Percentiles rank a stretch among this genome's conserved stretches.
These are phyloP conservation scores for Lithophane socia DNA, from an alignment of 2,888 invertebrate species.

Conservation along the genomic window DNA sequence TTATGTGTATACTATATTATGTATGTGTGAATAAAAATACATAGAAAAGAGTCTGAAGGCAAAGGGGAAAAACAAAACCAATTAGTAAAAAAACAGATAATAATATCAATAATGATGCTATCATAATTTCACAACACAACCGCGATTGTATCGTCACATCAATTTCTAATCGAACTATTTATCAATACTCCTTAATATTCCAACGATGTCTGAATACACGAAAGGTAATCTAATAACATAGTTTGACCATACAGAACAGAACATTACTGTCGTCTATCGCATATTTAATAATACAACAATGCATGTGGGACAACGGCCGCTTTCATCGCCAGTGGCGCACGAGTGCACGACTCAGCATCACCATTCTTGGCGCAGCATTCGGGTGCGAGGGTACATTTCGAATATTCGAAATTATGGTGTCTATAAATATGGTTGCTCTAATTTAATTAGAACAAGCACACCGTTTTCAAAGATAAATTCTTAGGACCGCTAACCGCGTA, in stretches of 20 bases:
- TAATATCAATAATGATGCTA: constrained; percentile 17
- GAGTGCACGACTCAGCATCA: constrained; percentile 64
- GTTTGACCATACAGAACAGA: constrained; percentile 69
- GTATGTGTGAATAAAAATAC: no score
- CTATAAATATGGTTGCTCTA: constrained; percentile 34
- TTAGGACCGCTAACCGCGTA: background rate
- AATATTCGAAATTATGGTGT: constrained; percentile 55
- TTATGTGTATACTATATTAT: no score
- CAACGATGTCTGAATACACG: constrained; percentile 57
- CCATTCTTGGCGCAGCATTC: constrained; percentile 71
- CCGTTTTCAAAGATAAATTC: background rate
- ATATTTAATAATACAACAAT: constrained; percentile 72
- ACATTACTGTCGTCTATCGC: constrained; percentile 67
- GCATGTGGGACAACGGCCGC: constrained; percentile 74
- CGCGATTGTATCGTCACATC: constrained; percentile 22
- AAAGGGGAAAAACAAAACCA: constrained; percentile 1
- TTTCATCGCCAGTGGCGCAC: constrained; percentile 72
- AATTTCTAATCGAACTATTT: constrained; percentile 68
- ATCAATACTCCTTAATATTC: constrained; percentile 68
- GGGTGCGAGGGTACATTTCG: constrained; percentile 66
- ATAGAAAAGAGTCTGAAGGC: background rate
- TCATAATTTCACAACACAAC: constrained; percentile 36
- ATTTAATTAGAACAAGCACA: constrained; percentile 2
- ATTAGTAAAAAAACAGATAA: background rate
- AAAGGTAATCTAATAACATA: constrained; percentile 72